Evolutionary conservation across 2,797 vertebrate species (phyloP), one percentile per base, ranked within the genome.

Genomic region (Pteronotus mesoamericanus): DNA sequence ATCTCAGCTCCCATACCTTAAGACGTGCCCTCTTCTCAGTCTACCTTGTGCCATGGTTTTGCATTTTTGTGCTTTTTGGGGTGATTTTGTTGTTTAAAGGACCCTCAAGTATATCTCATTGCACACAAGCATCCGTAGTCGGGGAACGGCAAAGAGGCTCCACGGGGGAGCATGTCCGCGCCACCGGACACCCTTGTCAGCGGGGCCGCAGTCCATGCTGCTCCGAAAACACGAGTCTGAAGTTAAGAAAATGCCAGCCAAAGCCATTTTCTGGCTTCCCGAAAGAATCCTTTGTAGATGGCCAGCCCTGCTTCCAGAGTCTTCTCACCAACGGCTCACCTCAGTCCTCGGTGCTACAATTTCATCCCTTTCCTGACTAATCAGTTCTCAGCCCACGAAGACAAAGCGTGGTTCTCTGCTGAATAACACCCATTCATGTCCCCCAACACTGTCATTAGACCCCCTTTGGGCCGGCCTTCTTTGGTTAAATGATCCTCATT

Each of bases 401-500:
- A 91, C 87, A 92, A 77, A 86, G 94, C 42, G 1, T 8, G n/a
- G 24, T 74, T 61, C 32, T 26, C n/a, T n/a, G 53, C 75, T 87
- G 85, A 87, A 75, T 14, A 66, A 44, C 37, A 46, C 85, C 75
- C 78, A 61, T 77, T 78, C 71, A 46, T 24, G 37, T 80, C 72
- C 84, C 84, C 71, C 85, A 46, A 21, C 34, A 3, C 55, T 3
- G 44, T 14, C 85, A 90, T 92, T 68, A 92, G 95, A 42, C 48
- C 64, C 95, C 71, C 44, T 51, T 82, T 24, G n/a, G 86, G 75
- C 34, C 22, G 42, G 91, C 64, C 89, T 77, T 78, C 89, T 75
- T 89, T 3, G 87, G 87, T 93, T 89, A 94, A 93, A 84, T 91
- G 96, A 94, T 78, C 84, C 79, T 86, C 78, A 72, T 95, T 94